Conservation (phyloP, 2,113 vertebrate genomes). For the Melierax canorus region DNA sequence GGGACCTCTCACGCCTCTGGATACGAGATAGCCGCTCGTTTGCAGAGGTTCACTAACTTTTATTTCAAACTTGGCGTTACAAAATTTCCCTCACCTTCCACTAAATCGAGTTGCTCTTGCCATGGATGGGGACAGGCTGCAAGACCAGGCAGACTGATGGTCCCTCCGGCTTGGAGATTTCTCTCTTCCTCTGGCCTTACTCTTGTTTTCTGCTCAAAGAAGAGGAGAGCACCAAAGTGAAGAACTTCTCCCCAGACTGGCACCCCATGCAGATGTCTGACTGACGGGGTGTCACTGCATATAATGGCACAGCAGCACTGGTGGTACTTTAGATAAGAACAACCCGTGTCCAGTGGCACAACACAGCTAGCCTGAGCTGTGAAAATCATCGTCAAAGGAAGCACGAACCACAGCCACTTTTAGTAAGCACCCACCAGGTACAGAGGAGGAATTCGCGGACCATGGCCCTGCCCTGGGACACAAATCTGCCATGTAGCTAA, state of each 20-base stretch:
- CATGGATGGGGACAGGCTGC: accelerated
- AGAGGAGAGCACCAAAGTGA: not conserved
- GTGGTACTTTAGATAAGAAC: not conserved
- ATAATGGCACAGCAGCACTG: not conserved
- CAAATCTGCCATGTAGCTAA: not conserved
- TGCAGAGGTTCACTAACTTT: not conserved
- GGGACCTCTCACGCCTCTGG: not conserved
- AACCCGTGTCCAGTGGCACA: not conserved
- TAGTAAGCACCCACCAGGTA: not conserved
- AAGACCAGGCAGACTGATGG: not conserved
- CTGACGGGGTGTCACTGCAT: accelerated
- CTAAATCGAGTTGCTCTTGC: not conserved
- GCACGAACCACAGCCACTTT: not conserved
- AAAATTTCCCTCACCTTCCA: not conserved
- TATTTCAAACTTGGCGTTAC: not conserved
- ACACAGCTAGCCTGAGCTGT: not conserved
- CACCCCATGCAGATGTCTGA: not conserved
- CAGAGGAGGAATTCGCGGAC: not conserved
- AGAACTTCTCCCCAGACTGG: not conserved
- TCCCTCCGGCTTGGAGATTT: not conserved
- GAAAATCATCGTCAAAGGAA: not conserved
- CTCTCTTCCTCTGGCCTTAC: not conserved
- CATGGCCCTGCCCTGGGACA: not conserved
- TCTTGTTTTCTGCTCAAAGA: not conserved
- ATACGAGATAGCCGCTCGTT: accelerated